Base-by-base conservation (phyloP, 2,888 invertebrate species). In the Mimas tiliae region DNA sequence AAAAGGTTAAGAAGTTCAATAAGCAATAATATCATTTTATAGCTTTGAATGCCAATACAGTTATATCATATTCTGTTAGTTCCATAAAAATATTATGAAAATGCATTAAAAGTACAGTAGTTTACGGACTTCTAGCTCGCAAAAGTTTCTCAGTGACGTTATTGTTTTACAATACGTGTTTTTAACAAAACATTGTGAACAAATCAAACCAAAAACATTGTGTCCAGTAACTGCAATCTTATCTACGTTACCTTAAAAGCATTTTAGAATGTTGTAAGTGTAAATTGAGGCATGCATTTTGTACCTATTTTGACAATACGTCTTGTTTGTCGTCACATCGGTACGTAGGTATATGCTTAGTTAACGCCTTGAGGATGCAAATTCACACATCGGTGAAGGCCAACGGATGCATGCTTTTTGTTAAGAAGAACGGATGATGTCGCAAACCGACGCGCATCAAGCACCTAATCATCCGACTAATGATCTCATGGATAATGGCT, bases 321-420 rank as follows among this genome's bases (percentile, higher is more conserved):
- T 19, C 1, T 19, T 19, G 19, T 50, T 50, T 50, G 50, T 50
- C 19, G 19, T 19, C 19, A 3, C 3, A 19, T 19, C 19, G n/a
- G 50, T 16, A n/a, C 6, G 1, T 19, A 19, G 2, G 33, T 48
- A 65, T 53, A 12, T 53, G 27, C 47, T 16, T 65, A 27, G 42
- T 33, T 38, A 58, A 55, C 34, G 58, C 48, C 16, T 58, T 48
- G 55, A 58, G 48, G 55, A 65, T 71, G 64, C 55, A 72, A 75
- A 76, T 78, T 79, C 79, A 81, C 82, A 86, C 80, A 76, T 82
- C 78, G 69, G 74, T 66, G 84, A 89, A 90, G 90, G 89, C 76
- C 83, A 78, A 69, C 88, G 86, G 88, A 89, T 77, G 78, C 73
- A 76, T 73, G 77, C 79, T 88, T 87, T 89, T 87, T 87, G 84